phyloP scores from a whole-genome alignment of 2,113 vertebrate genomes.

The Limnothrissa miodon region DNA sequence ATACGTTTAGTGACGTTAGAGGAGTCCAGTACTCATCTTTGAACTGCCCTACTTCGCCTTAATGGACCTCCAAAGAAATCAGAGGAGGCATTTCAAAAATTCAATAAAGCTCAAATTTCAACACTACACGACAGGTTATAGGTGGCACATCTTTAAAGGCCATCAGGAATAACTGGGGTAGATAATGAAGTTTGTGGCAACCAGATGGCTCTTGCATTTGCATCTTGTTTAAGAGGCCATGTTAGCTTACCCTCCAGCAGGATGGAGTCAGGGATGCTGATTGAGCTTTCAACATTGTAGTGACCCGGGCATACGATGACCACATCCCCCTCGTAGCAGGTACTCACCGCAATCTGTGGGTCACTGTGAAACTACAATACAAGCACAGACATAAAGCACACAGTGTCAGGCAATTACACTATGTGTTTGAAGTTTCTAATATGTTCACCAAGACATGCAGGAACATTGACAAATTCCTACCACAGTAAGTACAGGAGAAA shows the following conservation, averaged over 20 bases:
- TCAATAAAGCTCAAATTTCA: neutral
- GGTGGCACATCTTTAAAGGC: neutral
- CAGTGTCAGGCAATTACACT: constrained; percentile 33
- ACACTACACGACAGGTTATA: neutral
- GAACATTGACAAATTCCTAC: neutral
- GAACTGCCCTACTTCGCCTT: neutral
- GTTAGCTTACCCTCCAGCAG: constrained; percentile 77
- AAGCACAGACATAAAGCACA: constrained; percentile 26
- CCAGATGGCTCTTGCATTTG: neutral
- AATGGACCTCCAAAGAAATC: neutral
- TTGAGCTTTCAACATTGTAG: constrained; percentile 74
- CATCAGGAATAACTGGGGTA: neutral
- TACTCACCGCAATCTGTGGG: constrained; percentile 74
- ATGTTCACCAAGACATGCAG: neutral
- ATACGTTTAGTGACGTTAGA: neutral
- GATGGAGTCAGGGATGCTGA: constrained; percentile 84
- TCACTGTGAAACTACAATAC: constrained; percentile 81
- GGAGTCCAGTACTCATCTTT: neutral
- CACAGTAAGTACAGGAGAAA: neutral
- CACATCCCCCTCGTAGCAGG: constrained; percentile 79
- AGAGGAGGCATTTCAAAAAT: neutral
- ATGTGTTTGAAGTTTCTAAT: neutral
- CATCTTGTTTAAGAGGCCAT: neutral
- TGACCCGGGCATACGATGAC: constrained; percentile 84
- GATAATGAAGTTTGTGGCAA: neutral